Conservation (phyloP, 1,140 invertebrate species). For the Proctacanthus coquilletti region DNA sequence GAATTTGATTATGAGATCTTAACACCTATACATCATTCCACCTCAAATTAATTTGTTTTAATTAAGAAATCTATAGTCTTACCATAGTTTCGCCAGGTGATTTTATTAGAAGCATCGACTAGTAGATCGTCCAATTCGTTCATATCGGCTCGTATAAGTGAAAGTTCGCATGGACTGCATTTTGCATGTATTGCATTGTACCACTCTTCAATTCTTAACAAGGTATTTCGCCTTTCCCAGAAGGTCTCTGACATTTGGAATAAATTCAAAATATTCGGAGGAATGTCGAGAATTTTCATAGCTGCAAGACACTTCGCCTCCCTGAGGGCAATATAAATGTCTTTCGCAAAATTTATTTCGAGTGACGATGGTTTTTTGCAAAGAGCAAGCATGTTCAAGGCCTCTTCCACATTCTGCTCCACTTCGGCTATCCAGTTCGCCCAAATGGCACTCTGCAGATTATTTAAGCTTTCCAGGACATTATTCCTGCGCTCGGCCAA, state of each 20-base stretch:
- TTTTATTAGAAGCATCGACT: conserved; percentile 10
- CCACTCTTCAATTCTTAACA: conserved; percentile 34
- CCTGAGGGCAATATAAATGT: conserved; percentile 19
- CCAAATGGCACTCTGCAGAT: no score
- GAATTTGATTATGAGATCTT: no score
- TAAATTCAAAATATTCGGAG: neutral
- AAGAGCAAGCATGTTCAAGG: no score
- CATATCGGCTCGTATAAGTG: conserved; percentile 39
- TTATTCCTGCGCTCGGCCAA: neutral
- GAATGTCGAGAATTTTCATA: no score
- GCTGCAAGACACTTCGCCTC: conserved; percentile 22
- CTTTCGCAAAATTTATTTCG: conserved; percentile 17
- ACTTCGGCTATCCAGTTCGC: no score
- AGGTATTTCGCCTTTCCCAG: conserved; percentile 26
- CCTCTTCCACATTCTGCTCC: no score
- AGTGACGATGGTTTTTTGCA: conserved; percentile 7
- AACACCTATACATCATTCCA: no score
- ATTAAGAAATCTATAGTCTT: neutral
- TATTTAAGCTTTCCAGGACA: neutral
- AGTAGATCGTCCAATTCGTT: neutral
- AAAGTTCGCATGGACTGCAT: conserved; percentile 38
- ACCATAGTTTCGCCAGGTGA: conserved; percentile 22
- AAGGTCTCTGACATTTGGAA: conserved; percentile 11
- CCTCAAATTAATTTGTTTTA: no score
- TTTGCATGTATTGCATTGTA: conserved; percentile 43